These are phyloP conservation scores for Graphium colonna DNA, from an alignment of 2,888 invertebrate species.

Conservation along the genomic window DNA sequence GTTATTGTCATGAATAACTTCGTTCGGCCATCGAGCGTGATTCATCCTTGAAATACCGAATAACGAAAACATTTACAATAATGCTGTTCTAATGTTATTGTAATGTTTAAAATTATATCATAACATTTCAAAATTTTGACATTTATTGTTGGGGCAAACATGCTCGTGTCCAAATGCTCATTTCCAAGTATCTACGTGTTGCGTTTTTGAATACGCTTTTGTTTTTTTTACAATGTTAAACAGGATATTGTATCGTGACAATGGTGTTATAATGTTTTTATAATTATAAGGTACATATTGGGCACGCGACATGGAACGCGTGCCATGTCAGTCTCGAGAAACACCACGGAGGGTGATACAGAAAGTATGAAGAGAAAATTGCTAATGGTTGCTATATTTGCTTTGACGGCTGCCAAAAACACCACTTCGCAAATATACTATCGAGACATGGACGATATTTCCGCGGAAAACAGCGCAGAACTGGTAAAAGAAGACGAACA, in stretches of 20 bases:
- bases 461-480: not conserved
- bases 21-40: no score
- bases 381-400: constrained; percentile 15
- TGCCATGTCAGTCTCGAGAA: constrained; percentile 14
- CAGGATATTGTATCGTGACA: constrained; percentile 20
- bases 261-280: constrained; percentile 17
- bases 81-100: no score
- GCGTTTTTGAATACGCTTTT: no score
- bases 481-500: not conserved
- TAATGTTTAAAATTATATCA: no score
- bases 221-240: constrained; percentile 19
- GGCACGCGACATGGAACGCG: constrained; percentile 10
- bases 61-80: no score
- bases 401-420: constrained; percentile 6
- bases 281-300: constrained; percentile 16
- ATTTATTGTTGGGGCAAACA: no score
- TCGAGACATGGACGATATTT: not conserved
- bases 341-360: constrained; percentile 6
- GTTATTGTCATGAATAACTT: no score
- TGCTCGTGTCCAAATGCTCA: no score
- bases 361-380: constrained; percentile 19
- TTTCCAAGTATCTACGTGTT: no score
- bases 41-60: no score
- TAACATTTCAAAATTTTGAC: no score
- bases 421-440: not conserved